phyloP scores from a whole-genome alignment of 2,888 invertebrate species.

The Octodonta nipae region DNA sequence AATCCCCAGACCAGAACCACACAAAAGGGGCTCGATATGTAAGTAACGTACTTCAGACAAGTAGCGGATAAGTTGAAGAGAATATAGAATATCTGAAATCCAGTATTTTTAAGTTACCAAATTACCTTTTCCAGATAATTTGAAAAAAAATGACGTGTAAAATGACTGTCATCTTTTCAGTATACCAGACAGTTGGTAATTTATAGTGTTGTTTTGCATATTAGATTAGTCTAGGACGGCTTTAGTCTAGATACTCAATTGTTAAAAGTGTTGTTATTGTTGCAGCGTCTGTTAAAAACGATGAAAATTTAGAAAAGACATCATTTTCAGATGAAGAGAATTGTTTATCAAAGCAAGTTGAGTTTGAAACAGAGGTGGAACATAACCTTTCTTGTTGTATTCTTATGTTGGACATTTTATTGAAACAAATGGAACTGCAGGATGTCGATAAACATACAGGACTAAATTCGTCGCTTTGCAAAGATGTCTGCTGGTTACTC shows the following conservation, averaged over 20 bases:
- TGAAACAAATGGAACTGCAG: slow-evolving; percentile 88
- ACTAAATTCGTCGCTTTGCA: slow-evolving; percentile 58
- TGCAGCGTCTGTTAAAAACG: slow-evolving; percentile 52
- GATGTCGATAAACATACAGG: slow-evolving; percentile 71
- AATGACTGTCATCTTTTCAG: too few species aligned
- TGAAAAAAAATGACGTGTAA: too few species aligned
- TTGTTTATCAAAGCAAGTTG: slow-evolving; percentile 46
- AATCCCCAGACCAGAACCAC: slow-evolving; percentile 26
- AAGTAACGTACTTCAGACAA: too few species aligned
- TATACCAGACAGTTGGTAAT: too few species aligned
- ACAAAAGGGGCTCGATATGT: slow-evolving; percentile 44
- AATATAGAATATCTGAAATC: too few species aligned
- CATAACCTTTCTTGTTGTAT: slow-evolving; percentile 87
- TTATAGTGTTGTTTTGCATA: too few species aligned
- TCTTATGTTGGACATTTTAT: slow-evolving; percentile 84
- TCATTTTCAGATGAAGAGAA: slow-evolving; percentile 59
- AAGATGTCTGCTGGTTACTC: slow-evolving; percentile 59
- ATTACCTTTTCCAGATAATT: too few species aligned
- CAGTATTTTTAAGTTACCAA: too few species aligned
- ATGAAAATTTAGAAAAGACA: slow-evolving; percentile 48
- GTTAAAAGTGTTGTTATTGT: too few species aligned
- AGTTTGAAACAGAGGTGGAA: slow-evolving; percentile 58
- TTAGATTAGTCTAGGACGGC: too few species aligned
- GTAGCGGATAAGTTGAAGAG: too few species aligned
- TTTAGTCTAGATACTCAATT: too few species aligned